Evolutionary conservation across 2,113 vertebrate species (phyloP), one percentile per base, ranked within the genome.

Genomic region (Sclerurus mexicanus): DNA sequence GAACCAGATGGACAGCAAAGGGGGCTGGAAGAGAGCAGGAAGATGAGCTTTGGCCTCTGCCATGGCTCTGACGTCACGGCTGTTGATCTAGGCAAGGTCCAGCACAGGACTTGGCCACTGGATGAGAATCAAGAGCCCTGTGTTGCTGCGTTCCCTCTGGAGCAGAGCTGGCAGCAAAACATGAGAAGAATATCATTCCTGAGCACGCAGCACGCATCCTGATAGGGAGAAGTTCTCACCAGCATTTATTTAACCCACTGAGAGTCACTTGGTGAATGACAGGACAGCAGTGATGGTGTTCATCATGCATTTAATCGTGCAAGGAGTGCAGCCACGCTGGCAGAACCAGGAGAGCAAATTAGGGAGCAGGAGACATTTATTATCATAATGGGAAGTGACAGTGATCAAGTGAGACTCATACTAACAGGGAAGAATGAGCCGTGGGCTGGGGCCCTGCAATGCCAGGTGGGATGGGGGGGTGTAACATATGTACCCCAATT

Each of bases 281-380:
- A 82, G 4, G n/a, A 7, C 58, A 25, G 24, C 13, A 44, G 64
- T 13, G 76, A 42, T 27, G 13, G 18, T 2, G 44, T 37, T 82
- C 6, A 3, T 40, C 37, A 31, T 1, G 3, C 33, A 6, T 66
- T 82, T 37, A 53, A n/a, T 20, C 24, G 21, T 37, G 69, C 9
- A 3, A 28, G 58, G 76, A 77, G 52, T 6, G 0, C 1, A 2
- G 50, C 47, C 10, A 0, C 2, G 23, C 72, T 50, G 77, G 59
- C 66, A 68, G 59, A 47, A 68, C 72, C 2, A 9, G 37, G 28
- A 66, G 35, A 50, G 66, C 53, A 62, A 56, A 50, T 46, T 18
- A 40, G 42, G 24, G 22, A 68, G 37, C 3, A 0, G 53, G 87
- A 78, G 59, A 62, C 47, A 13, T 66, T 62, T 46, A 35, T 62